Percentiles rank a stretch among this genome's conserved stretches.
These are phyloP conservation scores for Eristalis intricaria DNA, from an alignment of 2,888 invertebrate species.

Conservation along the genomic window DNA sequence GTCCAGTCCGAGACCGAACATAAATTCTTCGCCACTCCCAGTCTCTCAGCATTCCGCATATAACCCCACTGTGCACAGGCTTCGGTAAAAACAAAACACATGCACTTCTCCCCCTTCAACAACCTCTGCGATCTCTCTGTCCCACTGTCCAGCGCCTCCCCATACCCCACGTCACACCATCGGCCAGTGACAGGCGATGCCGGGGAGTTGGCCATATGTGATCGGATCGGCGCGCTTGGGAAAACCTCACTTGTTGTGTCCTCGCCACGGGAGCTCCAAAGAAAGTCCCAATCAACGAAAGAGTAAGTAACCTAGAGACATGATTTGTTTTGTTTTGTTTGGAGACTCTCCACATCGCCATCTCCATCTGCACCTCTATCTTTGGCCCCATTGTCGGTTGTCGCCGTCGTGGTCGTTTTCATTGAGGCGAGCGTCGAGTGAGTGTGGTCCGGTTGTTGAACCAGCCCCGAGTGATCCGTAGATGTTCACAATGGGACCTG, in stretches of 20 bases:
- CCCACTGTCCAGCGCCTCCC: not conserved
- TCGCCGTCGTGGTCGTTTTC: not conserved
- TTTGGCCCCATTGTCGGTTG: not conserved
- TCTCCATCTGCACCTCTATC: not conserved
- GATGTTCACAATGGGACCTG: conserved; percentile 19
- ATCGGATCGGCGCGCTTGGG: not conserved
- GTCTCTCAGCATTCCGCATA: not conserved
- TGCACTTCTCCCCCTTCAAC: not conserved
- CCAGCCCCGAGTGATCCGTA: conserved; percentile 32
- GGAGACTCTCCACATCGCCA: conserved; percentile 5
- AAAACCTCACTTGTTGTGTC: conserved; percentile 13
- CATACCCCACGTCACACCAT: not conserved
- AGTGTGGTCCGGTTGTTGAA: conserved; percentile 33
- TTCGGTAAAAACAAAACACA: not conserved
- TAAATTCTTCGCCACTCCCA: not conserved
- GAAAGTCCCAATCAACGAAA: conserved; percentile 52
- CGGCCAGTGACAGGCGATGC: not conserved
- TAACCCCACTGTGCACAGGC: not conserved
- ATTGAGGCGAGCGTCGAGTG: not conserved
- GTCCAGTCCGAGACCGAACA: not conserved
- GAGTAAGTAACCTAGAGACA: conserved; percentile 50
- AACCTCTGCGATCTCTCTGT: not conserved
- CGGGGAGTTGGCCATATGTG: not conserved
- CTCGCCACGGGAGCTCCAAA: conserved; percentile 2
- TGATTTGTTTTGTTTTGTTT: conserved; percentile 53